phyloP scores from a whole-genome alignment of 2,113 vertebrate genomes.

The Tursiops truncatus region DNA sequence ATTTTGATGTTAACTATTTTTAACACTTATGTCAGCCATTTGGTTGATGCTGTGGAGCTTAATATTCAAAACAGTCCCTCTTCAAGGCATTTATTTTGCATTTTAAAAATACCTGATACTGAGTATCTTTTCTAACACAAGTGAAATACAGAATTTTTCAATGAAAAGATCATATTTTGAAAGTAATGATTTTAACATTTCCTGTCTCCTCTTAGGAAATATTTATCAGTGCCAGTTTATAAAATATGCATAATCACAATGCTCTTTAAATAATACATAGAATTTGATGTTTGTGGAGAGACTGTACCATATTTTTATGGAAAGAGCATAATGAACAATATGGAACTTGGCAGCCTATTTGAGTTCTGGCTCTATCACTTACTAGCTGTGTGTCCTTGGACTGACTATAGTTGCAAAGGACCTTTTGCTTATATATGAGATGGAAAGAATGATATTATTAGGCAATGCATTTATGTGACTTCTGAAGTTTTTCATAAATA shows the following conservation, averaged over 20 bases:
- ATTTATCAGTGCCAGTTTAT: slow-evolving; percentile 40
- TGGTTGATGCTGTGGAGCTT: background rate
- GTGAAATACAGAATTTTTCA: slow-evolving; percentile 8
- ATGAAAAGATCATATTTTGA: slow-evolving; percentile 24
- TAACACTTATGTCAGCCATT: slow-evolving; percentile 41
- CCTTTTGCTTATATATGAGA: background rate
- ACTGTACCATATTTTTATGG: background rate
- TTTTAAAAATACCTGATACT: slow-evolving; percentile 43
- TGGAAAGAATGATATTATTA: background rate
- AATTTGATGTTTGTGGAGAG: slow-evolving; percentile 15
- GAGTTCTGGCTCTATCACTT: background rate
- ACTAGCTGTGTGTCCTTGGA: background rate
- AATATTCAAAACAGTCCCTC: slow-evolving; percentile 33
- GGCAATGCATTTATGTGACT: background rate
- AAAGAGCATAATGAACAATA: background rate
- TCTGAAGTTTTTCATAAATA: background rate
- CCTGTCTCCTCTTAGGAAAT: slow-evolving; percentile 3
- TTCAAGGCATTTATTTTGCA: slow-evolving; percentile 40
- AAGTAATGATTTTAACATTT: slow-evolving; percentile 48
- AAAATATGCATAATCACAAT: slow-evolving; percentile 59
- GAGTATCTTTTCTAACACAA: slow-evolving; percentile 25
- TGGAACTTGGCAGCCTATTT: background rate
- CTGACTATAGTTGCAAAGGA: background rate
- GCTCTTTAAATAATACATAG: slow-evolving; percentile 61
- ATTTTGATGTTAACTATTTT: slow-evolving; percentile 67